phyloP scores from a whole-genome alignment of 1,140 invertebrate species.

The Armadillidium nasatum region DNA sequence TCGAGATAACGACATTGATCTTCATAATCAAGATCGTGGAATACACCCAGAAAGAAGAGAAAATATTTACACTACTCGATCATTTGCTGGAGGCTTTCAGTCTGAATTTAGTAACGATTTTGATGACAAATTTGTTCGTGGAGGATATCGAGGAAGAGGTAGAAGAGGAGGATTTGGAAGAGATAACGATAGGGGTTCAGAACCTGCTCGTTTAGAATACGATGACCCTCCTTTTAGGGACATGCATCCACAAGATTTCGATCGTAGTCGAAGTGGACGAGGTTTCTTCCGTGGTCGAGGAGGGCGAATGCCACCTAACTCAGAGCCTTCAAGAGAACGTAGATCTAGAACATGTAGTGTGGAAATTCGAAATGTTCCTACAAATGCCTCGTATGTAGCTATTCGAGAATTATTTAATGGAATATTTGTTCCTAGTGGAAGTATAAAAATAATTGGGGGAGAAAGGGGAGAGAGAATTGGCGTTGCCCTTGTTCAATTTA shows the following conservation, averaged over 20 bases:
- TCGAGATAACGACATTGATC: too few species aligned
- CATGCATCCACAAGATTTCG: slow-evolving; percentile 52
- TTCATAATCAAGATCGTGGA: too few species aligned
- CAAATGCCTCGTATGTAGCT: slow-evolving; percentile 67
- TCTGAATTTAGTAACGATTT: slow-evolving; percentile 24
- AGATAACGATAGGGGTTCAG: not conserved
- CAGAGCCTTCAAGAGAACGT: not conserved
- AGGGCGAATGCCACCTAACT: not conserved
- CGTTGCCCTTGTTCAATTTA: slow-evolving; percentile 72
- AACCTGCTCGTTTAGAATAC: not conserved
- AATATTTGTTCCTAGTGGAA: slow-evolving; percentile 70
- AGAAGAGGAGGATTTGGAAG: slow-evolving; percentile 27
- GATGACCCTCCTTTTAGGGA: not conserved
- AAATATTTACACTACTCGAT: slow-evolving; percentile 21
- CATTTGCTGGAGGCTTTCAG: not conserved
- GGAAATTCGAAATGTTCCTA: slow-evolving; percentile 63
- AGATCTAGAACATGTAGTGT: slow-evolving; percentile 49
- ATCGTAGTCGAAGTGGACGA: slow-evolving; percentile 49
- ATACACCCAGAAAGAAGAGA: not conserved
- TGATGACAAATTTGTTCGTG: slow-evolving; percentile 27
- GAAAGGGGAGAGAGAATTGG: slow-evolving; percentile 70
- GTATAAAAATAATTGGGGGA: slow-evolving; percentile 79
- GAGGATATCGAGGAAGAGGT: slow-evolving; percentile 30
- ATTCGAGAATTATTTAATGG: slow-evolving; percentile 73
- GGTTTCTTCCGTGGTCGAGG: slow-evolving; percentile 49